Evolutionary conservation across 2,888 invertebrate genomes (phyloP), one percentile per base, ranked within the genome.

Genomic region (Parascotia fuliginaria): DNA sequence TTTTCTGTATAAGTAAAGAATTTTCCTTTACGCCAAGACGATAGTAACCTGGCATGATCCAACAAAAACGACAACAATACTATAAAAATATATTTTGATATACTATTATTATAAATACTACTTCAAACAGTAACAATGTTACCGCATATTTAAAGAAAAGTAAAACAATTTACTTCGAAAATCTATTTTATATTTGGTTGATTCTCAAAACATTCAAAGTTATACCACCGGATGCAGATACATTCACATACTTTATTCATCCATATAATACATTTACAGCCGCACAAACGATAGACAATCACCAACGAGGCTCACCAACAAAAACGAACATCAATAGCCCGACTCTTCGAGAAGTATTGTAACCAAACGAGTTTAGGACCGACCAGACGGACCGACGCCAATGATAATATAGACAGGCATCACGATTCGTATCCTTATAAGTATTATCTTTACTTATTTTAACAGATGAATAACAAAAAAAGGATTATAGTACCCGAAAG

Each of bases 281-380:
- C 11, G 11, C 48, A 31, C 22, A 59, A 59, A 47, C 16, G 15
- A 14, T 45, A 46, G 41, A 57, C 42, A 37, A 55, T 55, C 45
- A 39, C 55, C 63, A 51, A 46, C 34, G 13, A 60, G 34, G 41
- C 41, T 44, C 49, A 33, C 34, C 34, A 51, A 63, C 64, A 52
- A 64, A 66, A 67, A 77, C 72, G 68, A 68, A 79, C 73, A 71
- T 75, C 76, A 76, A 78, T 74, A 67, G 71, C 54, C 66, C 71
- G 72, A 70, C 65, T 63, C 56, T 65, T 34, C 41, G 47, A 41
- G 9, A 53, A 40, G 49, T 46, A 54, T 65, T 60, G 65, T 62
- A 48, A 31, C 36, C 45, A 60, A 66, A 69, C 67, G 37, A 38
- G 69, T 69, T 70, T 69, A 36, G 45, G 45, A 50, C 15, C 47